Base-by-base conservation (phyloP, 2,113 vertebrate genomes). In the Collichthys lucidus region DNA sequence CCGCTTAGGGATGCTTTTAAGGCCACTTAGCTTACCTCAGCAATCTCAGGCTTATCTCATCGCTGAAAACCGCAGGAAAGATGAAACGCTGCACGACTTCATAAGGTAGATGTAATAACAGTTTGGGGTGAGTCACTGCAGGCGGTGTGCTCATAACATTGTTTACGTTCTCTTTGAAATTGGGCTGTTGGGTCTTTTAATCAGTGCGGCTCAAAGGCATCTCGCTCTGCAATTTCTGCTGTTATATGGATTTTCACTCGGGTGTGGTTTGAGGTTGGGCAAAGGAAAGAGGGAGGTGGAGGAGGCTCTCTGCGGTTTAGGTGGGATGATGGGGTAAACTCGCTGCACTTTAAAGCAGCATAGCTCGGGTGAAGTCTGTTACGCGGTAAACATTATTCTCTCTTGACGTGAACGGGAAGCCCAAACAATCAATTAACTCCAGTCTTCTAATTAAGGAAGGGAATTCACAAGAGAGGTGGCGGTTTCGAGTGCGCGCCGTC, bases 161-260 rank as follows among this genome's bases (percentile, higher is more conserved):
- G 91, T 90, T 90, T 91, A 89, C 22, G 64, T 53, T 88, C 69
- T 49, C 91, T 93, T 92, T 93, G 89, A 94, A 94, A 92, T 40
- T 26, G 26, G 68, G 74, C 55, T 82, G 87, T 63, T 84, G 79
- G 90, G 85, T 86, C 91, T 93, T 93, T 94, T 93, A 94, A 94
- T 94, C 89, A 94, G 88, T 11, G 24, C 20, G 67, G 79, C 83
- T 89, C 74, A 90, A 86, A 91, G 85, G 89, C 87, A 89, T 89
- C 88, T 57, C 85, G 77, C 90, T 88, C 89, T 91, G 87, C 91
- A 91, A 92, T 94, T 93, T 94, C 88, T 92, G 87, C 89, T 87
- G 87, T 91, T 87, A 76, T 89, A 88, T 82, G 88, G 86, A 86
- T 93, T 93, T 91, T 90, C 72, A 74, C 64, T 65, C 2, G 87